Percentiles rank a stretch among this genome's conserved stretches.
These are phyloP conservation scores for Drosophila anceps DNA, from an alignment of 2,888 invertebrate species.

Conservation along the genomic window DNA sequence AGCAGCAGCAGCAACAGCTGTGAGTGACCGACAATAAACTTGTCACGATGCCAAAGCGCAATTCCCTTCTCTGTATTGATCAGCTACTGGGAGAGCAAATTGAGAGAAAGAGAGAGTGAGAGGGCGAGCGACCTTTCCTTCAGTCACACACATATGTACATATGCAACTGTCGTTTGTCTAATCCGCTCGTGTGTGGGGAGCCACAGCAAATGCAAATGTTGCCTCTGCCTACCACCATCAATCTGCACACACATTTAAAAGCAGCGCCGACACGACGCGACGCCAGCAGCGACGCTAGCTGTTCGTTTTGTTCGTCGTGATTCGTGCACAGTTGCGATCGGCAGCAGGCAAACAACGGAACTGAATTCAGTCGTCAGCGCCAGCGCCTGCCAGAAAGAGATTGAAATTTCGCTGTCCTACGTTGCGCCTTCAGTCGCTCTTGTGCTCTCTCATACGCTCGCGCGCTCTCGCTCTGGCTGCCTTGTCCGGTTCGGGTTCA, in stretches of 20 bases:
- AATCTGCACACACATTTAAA: slow-evolving; percentile 27
- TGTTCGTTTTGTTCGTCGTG: slow-evolving; percentile 32
- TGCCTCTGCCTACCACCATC: slow-evolving; percentile 41
- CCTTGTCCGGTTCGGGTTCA: slow-evolving; percentile 43
- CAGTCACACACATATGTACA: slow-evolving; percentile 19
- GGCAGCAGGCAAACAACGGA: slow-evolving; percentile 63
- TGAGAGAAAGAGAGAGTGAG: background rate
- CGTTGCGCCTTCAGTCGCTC: slow-evolving; percentile 9
- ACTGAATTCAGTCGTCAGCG: slow-evolving; percentile 45
- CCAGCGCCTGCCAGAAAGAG: slow-evolving; percentile 33
- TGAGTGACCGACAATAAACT: slow-evolving; percentile 42
- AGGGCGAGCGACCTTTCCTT: slow-evolving; percentile 47
- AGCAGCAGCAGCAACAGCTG: slow-evolving; percentile 4
- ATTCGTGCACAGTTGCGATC: slow-evolving; percentile 55
- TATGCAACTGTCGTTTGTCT: slow-evolving; percentile 31
- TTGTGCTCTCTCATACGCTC: slow-evolving; percentile 14
- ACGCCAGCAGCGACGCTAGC: too few species aligned
- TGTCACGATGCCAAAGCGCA: slow-evolving; percentile 47
- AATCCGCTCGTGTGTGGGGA: slow-evolving; percentile 49
- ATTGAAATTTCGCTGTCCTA: slow-evolving; percentile 48
- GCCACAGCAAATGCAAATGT: slow-evolving; percentile 54
- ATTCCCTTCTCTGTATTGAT: slow-evolving; percentile 13
- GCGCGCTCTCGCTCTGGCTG: slow-evolving; percentile 14
- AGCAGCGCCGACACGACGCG: too few species aligned
- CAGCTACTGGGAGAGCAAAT: slow-evolving; percentile 12